Evolutionary conservation across 2,113 vertebrate species (phyloP), one percentile per base, ranked within the genome.

Genomic region (Cisticola juncidis): DNA sequence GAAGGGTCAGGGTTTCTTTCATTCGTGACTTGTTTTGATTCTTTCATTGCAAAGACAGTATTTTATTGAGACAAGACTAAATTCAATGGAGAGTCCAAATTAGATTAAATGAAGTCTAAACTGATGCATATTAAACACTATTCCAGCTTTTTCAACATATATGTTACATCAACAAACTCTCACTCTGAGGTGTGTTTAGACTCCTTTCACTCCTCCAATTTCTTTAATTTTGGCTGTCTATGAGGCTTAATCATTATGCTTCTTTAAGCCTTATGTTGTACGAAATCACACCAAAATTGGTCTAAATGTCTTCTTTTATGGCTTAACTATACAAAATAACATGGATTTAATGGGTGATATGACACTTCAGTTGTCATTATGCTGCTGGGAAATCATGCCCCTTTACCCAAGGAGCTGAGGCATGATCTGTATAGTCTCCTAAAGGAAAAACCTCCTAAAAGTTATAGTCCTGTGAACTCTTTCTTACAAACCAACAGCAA

Each of bases 41-140:
- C 95, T 96, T 97, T 96, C 94, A 96, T 82, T 80, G 94, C 70
- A 70, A 91, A 94, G 66, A 95, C 91, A 96, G 78, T 90, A 61
- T 78, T 91, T 90, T 73, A 96, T 80, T 87, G 84, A 95, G 78
- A 77, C 54, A 94, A 88, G 62, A 92, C 35, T 62, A 92, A 87
- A 97, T 69, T 92, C 61, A 94, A 9, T 35, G 17, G 48, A 69
- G 50, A 76, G 20, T 70, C 60, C 64, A 78, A 92, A 88, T 89
- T 51, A 82, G 57, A 82, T 53, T 91, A 85, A 92, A 93, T 90
- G 24, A 96, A 92, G 66, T 82, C 81, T 76, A 81, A 65, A 3
- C 9, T 87, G 54, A 85, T 40, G 54, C 6, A 42, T 44, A 72
- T 53, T 87, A 72, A 24, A 77, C 16, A 26, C 21, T 56, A 29